A percentile compares a stretch with the other conserved stretches of the same genome.
Evolutionary conservation across 2,888 invertebrate species (phyloP).

Genomic region (Dyspetes luteomarginatus): DNA sequence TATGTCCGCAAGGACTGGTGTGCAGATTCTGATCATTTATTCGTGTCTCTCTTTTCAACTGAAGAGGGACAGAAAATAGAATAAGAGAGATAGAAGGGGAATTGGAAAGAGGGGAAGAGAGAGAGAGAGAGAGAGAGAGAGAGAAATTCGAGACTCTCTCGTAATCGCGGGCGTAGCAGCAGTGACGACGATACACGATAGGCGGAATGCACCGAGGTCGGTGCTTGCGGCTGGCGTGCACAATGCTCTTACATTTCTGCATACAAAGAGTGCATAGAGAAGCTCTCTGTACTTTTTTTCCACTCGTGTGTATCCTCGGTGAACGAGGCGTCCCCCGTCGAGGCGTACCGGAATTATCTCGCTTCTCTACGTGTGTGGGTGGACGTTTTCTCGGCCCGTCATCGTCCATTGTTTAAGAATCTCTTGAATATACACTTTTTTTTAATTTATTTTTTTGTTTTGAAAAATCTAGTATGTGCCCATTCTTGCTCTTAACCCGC

Average conservation of each 20-base stretch:
- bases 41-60: constrained; percentile 22
- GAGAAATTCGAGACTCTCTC: constrained; percentile 35
- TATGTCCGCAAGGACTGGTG: not conserved
- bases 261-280: constrained; percentile 66
- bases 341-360: constrained; percentile 64
- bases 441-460: not conserved
- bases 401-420: constrained; percentile 64
- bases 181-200: constrained; percentile 45
- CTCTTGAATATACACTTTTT: not conserved
- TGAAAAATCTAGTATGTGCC: not conserved
- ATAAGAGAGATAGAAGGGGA: too few species aligned
- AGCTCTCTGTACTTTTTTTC: constrained; percentile 17
- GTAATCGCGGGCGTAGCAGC: constrained; percentile 54
- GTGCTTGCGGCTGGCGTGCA: constrained; percentile 49
- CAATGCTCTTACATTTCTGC: constrained; percentile 68
- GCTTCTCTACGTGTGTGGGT: constrained; percentile 63
- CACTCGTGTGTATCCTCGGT: constrained; percentile 1
- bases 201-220: constrained; percentile 58
- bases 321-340: constrained; percentile 44
- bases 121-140: constrained; percentile 4
- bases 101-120: constrained; percentile 28
- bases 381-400: constrained; percentile 64
- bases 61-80: too few species aligned
- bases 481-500: not conserved
- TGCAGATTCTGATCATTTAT: constrained; percentile 41